A percentile compares a stretch with the other conserved stretches of the same genome.
Evolutionary conservation across 2,888 invertebrate species (phyloP).

Genomic region (Torymus auratus): DNA sequence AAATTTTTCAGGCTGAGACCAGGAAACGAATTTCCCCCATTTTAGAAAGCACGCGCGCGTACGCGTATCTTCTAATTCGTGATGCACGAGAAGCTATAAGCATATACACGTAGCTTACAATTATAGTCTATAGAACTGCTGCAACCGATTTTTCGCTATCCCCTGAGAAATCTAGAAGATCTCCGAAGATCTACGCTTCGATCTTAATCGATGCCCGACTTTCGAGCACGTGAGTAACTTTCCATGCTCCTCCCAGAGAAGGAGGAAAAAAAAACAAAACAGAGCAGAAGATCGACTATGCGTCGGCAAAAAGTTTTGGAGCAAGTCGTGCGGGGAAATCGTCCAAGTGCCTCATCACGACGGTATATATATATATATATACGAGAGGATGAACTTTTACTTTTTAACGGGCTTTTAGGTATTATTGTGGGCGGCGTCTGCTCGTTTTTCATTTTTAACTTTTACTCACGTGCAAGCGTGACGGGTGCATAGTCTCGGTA

Average conservation of each 20-base stretch:
- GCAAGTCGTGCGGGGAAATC: background rate
- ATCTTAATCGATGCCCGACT: background rate
- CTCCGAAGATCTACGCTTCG: background rate
- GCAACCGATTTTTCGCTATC: constrained; percentile 7
- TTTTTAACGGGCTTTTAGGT: background rate
- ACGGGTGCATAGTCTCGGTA: background rate
- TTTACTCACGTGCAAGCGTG: background rate
- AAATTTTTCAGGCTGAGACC: background rate
- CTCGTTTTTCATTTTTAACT: background rate
- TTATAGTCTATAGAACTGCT: constrained; percentile 13
- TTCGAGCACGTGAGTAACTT: too few species aligned
- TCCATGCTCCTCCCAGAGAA: too few species aligned
- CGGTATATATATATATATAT: background rate
- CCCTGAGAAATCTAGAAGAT: too few species aligned
- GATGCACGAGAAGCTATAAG: background rate
- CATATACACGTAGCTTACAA: background rate
- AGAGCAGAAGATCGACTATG: background rate
- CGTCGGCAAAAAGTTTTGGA: constrained; percentile 2
- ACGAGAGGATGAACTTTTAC: constrained; percentile 24
- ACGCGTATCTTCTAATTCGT: background rate
- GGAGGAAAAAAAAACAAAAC: background rate
- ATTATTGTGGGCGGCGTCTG: too few species aligned
- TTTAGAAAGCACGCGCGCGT: constrained; percentile 8
- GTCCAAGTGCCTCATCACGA: background rate
- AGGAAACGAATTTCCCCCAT: constrained; percentile 4